Evolutionary conservation across 2,797 vertebrate genomes (phyloP), one percentile per base, ranked within the genome.

Genomic region (Oreochromis grahami): DNA sequence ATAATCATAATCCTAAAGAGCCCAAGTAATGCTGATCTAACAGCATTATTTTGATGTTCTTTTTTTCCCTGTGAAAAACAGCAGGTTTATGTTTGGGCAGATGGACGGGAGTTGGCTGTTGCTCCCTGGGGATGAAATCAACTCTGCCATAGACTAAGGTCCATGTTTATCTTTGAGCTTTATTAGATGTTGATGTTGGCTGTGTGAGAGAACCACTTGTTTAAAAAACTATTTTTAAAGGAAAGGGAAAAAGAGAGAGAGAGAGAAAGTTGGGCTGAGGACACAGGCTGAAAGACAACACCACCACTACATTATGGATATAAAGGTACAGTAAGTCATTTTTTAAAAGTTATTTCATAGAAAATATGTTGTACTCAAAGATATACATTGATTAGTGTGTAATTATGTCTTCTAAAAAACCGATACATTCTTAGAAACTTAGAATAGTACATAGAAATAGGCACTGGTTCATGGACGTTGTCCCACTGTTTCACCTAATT

Each of bases 101-200:
- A 96, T 96, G 96, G 94, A 95, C 93, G 77, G 94, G 94, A 95
- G 94, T 96, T 96, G 95, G 95, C 95, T 55, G 88, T 88, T 83
- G 90, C 93, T 96, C 95, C 93, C 93, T 84, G 76, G 94, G 95
- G 95, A 96, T 95, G 94, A 96, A 96, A 95, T 96, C 94, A 95
- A 96, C 94, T 95, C 96, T 95, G 95, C 94, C 92, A 93, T 91
- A 87, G 94, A 96, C 92, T 92, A 84, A 92, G 90, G 90, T 93
- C 94, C 91, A 77, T 96, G 96, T 97, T 96, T 96, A 96, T 96
- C 95, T 96, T 96, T 93, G 91, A 90, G 89, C 96, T 96, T 96
- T 95, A 96, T 96, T 96, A 93, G 94, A 96, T 96, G 96, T 96
- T 96, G 95, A 96, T 96, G 93, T 96, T 96, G 95, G 96, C 95